Evolutionary conservation across 2,113 vertebrate species (phyloP).

Genomic region (Osmerus mordax): DNA sequence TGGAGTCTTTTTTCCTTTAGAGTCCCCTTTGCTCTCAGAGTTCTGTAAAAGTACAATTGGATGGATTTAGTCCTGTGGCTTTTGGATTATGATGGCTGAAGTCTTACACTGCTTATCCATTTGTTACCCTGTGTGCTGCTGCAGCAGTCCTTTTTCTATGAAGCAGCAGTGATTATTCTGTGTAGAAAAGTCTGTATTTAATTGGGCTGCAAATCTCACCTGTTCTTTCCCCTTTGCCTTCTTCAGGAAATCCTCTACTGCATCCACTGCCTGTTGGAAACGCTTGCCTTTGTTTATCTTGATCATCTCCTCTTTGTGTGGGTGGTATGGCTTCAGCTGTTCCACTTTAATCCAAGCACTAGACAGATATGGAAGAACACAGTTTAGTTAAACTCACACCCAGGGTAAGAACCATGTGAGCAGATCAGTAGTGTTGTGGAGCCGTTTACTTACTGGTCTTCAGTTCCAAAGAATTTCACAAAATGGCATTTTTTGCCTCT

Average conservation of each 20-base stretch:
- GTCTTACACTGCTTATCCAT: neutral
- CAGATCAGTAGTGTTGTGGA: neutral
- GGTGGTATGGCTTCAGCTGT: constrained; percentile 95
- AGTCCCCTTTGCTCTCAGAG: constrained; percentile 84
- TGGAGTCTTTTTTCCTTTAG: constrained; percentile 80
- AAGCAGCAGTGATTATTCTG: neutral
- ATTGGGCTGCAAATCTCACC: constrained; percentile 61
- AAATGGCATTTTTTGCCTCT: constrained; percentile 98
- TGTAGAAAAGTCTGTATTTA: neutral
- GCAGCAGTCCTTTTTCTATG: neutral
- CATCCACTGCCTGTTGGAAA: constrained; percentile 96
- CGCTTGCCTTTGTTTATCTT: constrained; percentile 98
- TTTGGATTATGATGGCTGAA: neutral
- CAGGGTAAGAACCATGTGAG: neutral
- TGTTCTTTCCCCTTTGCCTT: constrained; percentile 93
- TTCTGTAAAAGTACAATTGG: constrained; percentile 66
- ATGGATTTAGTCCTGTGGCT: neutral
- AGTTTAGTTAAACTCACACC: neutral
- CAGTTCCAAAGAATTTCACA: constrained; percentile 98
- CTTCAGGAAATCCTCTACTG: constrained; percentile 95
- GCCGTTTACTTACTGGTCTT: constrained; percentile 95
- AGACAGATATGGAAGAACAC: constrained; percentile 24
- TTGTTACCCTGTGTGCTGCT: neutral
- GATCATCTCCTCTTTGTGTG: constrained; percentile 98
- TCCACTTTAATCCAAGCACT: constrained; percentile 99